Conservation (phyloP, 2,888 invertebrate genomes). For the Agrochola litura region DNA sequence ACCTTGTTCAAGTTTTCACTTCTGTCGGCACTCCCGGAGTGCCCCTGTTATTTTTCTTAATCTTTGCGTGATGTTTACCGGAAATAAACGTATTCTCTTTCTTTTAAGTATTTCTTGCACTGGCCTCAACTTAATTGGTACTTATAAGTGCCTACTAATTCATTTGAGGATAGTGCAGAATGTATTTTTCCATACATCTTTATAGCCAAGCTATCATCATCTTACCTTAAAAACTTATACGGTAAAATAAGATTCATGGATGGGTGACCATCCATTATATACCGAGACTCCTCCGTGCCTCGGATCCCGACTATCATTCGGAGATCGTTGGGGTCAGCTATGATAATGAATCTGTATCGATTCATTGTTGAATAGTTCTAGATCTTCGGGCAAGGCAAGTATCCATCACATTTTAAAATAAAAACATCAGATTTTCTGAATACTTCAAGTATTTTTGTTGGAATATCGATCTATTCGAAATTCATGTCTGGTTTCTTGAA, state of each 20-base stretch:
- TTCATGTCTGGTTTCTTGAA: constrained; percentile 38
- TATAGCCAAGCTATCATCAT: background rate
- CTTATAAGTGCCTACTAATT: background rate
- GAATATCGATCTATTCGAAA: constrained; percentile 16
- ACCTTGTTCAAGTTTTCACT: no score
- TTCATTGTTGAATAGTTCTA: background rate
- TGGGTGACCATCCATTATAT: no score
- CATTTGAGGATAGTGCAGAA: background rate
- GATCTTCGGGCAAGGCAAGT: background rate
- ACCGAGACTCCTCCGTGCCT: no score
- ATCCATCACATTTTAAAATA: background rate
- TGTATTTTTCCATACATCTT: background rate
- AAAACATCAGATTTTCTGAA: background rate
- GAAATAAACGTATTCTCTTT: no score
- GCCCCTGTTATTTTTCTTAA: no score
- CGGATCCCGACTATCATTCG: no score
- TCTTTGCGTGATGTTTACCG: no score
- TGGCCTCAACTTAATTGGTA: background rate
- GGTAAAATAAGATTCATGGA: no score
- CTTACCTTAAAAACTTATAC: background rate
- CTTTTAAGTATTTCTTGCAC: background rate
- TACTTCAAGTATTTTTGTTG: background rate
- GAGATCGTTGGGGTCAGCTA: no score
- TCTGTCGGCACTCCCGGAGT: no score
- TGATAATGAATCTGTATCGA: background rate